A percentile compares a stretch with the other conserved stretches of the same genome.
Evolutionary conservation across 2,113 vertebrate species (phyloP).

Genomic region (Pleuronectes platessa): DNA sequence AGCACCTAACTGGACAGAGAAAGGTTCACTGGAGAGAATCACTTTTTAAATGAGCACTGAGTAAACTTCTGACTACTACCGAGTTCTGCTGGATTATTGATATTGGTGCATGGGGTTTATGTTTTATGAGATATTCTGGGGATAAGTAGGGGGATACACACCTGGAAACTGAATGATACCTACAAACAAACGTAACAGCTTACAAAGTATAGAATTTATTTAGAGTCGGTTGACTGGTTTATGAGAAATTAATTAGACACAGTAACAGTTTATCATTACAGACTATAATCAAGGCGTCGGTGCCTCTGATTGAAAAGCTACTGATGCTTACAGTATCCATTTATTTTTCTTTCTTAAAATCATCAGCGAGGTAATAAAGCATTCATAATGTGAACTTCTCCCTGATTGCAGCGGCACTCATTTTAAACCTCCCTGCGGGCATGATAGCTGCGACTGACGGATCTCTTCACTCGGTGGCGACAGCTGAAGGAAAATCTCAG

Average conservation of each 20-base stretch:
- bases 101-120: too few relatives aligned
- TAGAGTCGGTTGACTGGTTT: slow-evolving; percentile 24
- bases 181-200: neutral
- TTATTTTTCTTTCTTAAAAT: slow-evolving; percentile 5
- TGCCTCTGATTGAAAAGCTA: slow-evolving; percentile 41
- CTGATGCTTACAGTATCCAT: slow-evolving; percentile 34
- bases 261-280: slow-evolving; percentile 30
- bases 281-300: neutral
- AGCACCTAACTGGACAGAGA: too few relatives aligned
- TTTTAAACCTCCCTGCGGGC: slow-evolving; percentile 2
- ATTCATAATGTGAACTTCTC: slow-evolving; percentile 5
- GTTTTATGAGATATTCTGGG: too few relatives aligned
- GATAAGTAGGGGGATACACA: neutral
- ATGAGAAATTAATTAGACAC: slow-evolving; percentile 43
- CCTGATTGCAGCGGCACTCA: slow-evolving; percentile 7
- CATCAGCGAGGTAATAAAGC: slow-evolving; percentile 21
- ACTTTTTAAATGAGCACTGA: too few relatives aligned
- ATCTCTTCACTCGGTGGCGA: slow-evolving; percentile 8
- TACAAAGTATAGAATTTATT: slow-evolving; percentile 5
- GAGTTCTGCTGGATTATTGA: too few relatives aligned
- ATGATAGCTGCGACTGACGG: slow-evolving; percentile 41
- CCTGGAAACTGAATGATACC: neutral
- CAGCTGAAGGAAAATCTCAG: slow-evolving; percentile 17
- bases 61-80: too few relatives aligned
- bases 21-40: too few relatives aligned